These are phyloP conservation scores for Charina bottae DNA, from an alignment of 2,113 vertebrate genomes.

Conservation along the genomic window DNA sequence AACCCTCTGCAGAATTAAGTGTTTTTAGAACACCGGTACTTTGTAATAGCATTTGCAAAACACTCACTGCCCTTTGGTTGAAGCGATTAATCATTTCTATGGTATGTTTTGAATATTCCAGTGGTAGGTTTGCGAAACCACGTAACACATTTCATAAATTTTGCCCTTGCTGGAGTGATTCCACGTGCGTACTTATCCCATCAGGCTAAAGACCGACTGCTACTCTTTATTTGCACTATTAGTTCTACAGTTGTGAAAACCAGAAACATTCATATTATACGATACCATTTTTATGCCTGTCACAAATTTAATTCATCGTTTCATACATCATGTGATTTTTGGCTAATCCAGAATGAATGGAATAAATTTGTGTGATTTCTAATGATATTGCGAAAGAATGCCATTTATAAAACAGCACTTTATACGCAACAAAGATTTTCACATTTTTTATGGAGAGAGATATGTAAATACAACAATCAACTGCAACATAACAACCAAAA, in stretches of 20 bases:
- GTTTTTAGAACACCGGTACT: conserved; percentile 27
- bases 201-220: background rate
- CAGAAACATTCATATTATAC: background rate
- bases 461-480: conserved; percentile 64
- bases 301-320: conserved; percentile 1
- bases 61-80: conserved; percentile 11
- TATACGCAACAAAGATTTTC: conserved; percentile 33
- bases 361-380: background rate
- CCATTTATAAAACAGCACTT: conserved; percentile 24
- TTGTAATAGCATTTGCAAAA: conserved; percentile 21
- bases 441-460: conserved; percentile 56
- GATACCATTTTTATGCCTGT: background rate
- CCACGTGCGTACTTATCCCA: background rate
- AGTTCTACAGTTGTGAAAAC: background rate
- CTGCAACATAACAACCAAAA: conserved; percentile 71
- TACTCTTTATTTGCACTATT: background rate
- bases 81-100: conserved; percentile 32
- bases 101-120: background rate
- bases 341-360: conserved; percentile 24
- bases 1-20: conserved; percentile 33
- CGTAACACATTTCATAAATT: background rate
- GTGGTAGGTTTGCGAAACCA: background rate
- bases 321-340: background rate
- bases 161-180: fast-evolving
- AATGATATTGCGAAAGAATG: background rate